Conservation (phyloP, 1,140 invertebrate genomes). For the Caenorhabditis inopinata region DNA sequence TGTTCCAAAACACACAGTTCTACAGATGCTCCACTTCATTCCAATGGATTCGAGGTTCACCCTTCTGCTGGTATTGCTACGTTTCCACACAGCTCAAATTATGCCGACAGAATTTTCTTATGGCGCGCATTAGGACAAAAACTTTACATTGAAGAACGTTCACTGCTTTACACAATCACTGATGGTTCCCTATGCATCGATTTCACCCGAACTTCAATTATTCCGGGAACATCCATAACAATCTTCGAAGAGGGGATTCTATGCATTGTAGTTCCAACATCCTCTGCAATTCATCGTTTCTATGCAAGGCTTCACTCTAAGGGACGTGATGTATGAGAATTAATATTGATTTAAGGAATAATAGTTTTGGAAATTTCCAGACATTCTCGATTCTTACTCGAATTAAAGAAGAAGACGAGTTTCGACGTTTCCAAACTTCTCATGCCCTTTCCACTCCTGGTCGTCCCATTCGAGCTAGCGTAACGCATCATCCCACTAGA, state of each 20-base stretch:
- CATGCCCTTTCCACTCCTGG: not conserved
- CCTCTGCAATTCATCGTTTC: slow-evolving; percentile 21
- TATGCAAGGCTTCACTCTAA: not conserved
- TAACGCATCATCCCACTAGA: not conserved
- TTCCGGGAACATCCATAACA: slow-evolving; percentile 28
- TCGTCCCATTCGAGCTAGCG: not conserved
- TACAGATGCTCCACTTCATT: not conserved
- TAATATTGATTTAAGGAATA: too few species aligned
- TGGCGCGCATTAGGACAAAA: slow-evolving; percentile 34
- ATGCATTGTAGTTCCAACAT: slow-evolving; percentile 13
- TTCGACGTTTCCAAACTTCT: not conserved
- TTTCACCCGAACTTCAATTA: slow-evolving; percentile 28
- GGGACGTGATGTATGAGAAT: not conserved
- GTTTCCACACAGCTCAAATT: not conserved
- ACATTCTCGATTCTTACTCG: slow-evolving; percentile 1
- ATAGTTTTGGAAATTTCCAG: too few species aligned
- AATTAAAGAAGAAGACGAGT: not conserved
- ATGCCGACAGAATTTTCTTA: not conserved
- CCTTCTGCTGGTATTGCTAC: not conserved
- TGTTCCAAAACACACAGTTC: not conserved
- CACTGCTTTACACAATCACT: not conserved
- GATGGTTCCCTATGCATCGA: slow-evolving; percentile 27
- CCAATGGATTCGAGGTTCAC: not conserved
- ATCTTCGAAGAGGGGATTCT: slow-evolving; percentile 14
- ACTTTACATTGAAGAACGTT: slow-evolving; percentile 31